Evolutionary conservation across 1,140 invertebrate species (phyloP).

Genomic region (Melanaphis sacchari): DNA sequence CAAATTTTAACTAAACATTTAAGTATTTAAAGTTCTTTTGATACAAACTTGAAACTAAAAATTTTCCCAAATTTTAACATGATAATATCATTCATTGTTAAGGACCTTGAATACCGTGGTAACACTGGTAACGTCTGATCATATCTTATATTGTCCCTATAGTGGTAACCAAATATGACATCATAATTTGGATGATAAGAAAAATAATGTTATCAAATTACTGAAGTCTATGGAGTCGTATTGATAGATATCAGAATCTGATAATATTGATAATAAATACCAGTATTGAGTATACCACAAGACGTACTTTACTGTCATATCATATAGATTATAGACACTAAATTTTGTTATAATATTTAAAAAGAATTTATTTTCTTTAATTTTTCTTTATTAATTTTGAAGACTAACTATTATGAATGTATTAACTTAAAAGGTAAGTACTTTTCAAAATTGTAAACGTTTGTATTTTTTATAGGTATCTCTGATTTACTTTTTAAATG

Average conservation of each 20-base stretch:
- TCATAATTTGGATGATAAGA: neutral
- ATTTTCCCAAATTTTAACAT: neutral
- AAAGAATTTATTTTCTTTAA: too few relatives aligned
- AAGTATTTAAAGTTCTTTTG: neutral
- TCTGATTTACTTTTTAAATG: neutral
- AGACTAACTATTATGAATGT: neutral
- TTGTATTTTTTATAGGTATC: too few relatives aligned
- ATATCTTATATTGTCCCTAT: too few relatives aligned
- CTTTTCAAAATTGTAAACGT: too few relatives aligned
- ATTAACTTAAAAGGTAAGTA: neutral
- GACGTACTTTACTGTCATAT: too few relatives aligned
- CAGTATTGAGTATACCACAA: too few relatives aligned
- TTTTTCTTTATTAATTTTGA: neutral
- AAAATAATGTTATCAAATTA: neutral
- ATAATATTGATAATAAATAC: too few relatives aligned
- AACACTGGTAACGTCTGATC: neutral
- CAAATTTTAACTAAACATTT: neutral
- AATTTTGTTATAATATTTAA: too few relatives aligned
- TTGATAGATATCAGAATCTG: too few relatives aligned
- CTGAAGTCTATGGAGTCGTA: too few relatives aligned
- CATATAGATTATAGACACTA: too few relatives aligned
- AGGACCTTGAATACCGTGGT: constrained; percentile 25
- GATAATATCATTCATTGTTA: constrained; percentile 27
- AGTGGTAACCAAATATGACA: constrained; percentile 16
- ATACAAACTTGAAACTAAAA: constrained; percentile 22